These are phyloP conservation scores for Petrocephalus microphthalmus DNA, from an alignment of 2,113 vertebrate species.

Conservation along the genomic window DNA sequence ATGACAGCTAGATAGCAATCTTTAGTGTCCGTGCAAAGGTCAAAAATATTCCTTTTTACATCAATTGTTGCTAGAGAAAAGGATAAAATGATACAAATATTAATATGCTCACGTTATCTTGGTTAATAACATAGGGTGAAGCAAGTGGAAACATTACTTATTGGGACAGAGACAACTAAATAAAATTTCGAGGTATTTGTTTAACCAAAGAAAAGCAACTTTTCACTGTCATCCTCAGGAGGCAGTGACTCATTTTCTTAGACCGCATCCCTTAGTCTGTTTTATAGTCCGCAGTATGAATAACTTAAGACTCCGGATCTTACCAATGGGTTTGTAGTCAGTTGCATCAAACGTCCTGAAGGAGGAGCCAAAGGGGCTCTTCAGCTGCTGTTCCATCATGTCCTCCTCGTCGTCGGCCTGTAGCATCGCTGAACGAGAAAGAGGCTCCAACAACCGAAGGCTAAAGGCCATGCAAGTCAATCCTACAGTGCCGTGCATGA, in stretches of 20 bases:
- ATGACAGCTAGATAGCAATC: constrained; percentile 98
- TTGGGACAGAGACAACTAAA: neutral
- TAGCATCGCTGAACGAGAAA: constrained; percentile 75
- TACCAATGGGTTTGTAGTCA: constrained; percentile 97
- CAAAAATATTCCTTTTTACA: constrained; percentile 96
- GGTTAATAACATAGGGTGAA: neutral
- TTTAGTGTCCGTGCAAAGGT: constrained; percentile 96
- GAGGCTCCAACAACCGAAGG: neutral
- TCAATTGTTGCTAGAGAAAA: constrained; percentile 85
- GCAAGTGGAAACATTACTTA: neutral
- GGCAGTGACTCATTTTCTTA: neutral
- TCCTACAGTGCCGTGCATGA: neutral
- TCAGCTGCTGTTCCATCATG: constrained; percentile 94
- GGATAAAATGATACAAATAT: constrained; percentile 24
- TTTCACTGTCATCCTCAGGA: neutral
- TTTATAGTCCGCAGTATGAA: neutral
- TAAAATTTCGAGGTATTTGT: neutral
- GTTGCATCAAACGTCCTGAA: constrained; percentile 98
- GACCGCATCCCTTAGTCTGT: neutral
- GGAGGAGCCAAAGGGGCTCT: constrained; percentile 95
- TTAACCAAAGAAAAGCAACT: neutral
- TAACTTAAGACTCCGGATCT: constrained; percentile 24
- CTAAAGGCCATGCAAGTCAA: neutral
- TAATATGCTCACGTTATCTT: neutral
- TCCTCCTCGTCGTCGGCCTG: constrained; percentile 97